Percentiles rank a stretch among this genome's conserved stretches.
Conservation (phyloP, 2,797 vertebrate species). For the Sorex maritimensis region DNA sequence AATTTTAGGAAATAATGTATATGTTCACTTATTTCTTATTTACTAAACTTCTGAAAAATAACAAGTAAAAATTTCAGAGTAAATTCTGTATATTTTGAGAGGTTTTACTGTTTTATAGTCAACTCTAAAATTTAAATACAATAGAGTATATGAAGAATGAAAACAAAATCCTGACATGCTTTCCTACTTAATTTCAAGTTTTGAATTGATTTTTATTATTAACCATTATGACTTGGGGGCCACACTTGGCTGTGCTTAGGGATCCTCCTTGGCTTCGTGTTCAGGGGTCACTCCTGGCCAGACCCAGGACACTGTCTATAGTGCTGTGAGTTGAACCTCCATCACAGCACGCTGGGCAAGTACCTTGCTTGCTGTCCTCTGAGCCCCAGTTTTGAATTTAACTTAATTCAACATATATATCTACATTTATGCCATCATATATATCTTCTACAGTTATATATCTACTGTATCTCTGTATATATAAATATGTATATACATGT, state of each 20-base stretch:
- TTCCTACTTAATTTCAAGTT: background rate
- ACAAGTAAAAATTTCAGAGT: background rate
- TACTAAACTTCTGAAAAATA: conserved; percentile 23
- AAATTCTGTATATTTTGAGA: background rate
- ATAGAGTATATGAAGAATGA: too few species aligned
- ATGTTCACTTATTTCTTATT: background rate
- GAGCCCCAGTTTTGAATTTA: conserved; percentile 6
- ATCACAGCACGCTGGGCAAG: too few species aligned
- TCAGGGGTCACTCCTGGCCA: too few species aligned
- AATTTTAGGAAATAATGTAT: background rate
- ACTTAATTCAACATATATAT: background rate
- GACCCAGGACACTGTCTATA: too few species aligned
- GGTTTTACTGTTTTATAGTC: background rate
- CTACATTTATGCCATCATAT: too few species aligned
- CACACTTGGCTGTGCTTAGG: too few species aligned
- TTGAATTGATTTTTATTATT: background rate
- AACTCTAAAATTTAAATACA: background rate
- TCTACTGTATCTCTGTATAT: background rate
- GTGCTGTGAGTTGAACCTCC: too few species aligned
- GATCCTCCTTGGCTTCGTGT: too few species aligned
- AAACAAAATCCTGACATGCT: too few species aligned
- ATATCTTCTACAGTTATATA: background rate
- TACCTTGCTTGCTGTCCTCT: too few species aligned
- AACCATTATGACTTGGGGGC: too few species aligned
- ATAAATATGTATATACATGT: background rate